Percentiles rank a stretch among this genome's conserved stretches.
phyloP scores from a whole-genome alignment of 2,113 vertebrate genomes.

The Willisornis vidua region DNA sequence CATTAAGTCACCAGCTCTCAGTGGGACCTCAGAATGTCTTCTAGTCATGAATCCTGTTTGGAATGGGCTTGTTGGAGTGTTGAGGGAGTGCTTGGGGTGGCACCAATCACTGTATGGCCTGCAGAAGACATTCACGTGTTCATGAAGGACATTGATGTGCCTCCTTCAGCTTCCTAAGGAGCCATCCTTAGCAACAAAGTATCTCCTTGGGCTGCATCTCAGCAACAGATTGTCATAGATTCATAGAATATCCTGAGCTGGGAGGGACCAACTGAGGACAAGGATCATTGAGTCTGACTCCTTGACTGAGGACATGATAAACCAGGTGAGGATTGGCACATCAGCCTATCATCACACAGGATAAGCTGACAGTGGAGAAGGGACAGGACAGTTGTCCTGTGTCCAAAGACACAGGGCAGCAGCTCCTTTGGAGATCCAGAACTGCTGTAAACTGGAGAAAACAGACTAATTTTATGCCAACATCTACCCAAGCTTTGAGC shows the following conservation, averaged over 20 bases:
- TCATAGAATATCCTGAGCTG: neutral
- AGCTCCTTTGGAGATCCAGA: neutral
- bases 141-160: too few relatives aligned
- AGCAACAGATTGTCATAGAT: neutral
- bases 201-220: neutral
- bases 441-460: neutral
- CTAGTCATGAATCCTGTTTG: neutral
- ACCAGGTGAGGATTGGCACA: neutral
- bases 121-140: rapidly evolving
- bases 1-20: neutral
- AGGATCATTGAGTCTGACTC: neutral
- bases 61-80: rapidly evolving
- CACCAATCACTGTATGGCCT: neutral
- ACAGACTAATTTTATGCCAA: neutral
- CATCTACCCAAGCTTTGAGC: neutral
- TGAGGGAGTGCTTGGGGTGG: neutral
- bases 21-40: neutral
- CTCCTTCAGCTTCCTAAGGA: neutral
- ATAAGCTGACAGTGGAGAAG: neutral
- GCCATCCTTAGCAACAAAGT: neutral
- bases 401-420: neutral
- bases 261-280: neutral
- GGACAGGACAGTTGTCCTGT: neutral
- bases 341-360: neutral
- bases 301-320: neutral